Conservation (phyloP, 2,797 vertebrate genomes). For the Squalus acanthias region DNA sequence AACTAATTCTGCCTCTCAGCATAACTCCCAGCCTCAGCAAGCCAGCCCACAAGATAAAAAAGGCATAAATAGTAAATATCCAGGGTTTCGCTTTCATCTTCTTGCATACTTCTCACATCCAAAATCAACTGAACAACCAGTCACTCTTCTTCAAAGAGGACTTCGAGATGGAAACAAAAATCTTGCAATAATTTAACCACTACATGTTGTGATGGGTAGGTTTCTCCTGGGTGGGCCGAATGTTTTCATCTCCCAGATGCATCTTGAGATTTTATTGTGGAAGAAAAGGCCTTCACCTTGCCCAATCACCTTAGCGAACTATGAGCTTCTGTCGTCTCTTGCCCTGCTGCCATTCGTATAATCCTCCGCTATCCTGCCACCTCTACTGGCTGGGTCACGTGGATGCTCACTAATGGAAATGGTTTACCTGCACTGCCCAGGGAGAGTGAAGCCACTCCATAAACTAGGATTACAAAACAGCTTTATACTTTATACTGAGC, state of each 20-base stretch:
- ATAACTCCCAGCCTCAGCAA: neutral
- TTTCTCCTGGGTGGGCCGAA: neutral
- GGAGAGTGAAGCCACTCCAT: no score
- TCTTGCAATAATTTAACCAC: neutral
- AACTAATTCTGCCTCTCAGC: neutral
- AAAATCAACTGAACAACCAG: neutral
- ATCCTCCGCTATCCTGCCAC: no score
- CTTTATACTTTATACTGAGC: no score
- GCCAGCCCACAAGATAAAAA: neutral
- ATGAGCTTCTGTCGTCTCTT: no score
- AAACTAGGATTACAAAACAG: no score
- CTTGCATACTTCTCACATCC: neutral
- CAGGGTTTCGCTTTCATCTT: neutral
- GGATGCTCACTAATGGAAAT: no score
- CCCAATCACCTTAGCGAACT: no score
- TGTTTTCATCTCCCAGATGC: neutral
- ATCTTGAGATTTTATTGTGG: neutral
- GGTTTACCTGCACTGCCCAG: no score
- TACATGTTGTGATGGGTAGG: neutral
- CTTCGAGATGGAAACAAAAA: neutral
- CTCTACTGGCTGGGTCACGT: no score
- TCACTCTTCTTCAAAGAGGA: no score
- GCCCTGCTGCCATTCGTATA: no score
- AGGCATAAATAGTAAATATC: neutral
- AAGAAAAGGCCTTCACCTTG: no score